phyloP scores from a whole-genome alignment of 2,113 vertebrate genomes.

The Ptychochromis oligacanthus region DNA sequence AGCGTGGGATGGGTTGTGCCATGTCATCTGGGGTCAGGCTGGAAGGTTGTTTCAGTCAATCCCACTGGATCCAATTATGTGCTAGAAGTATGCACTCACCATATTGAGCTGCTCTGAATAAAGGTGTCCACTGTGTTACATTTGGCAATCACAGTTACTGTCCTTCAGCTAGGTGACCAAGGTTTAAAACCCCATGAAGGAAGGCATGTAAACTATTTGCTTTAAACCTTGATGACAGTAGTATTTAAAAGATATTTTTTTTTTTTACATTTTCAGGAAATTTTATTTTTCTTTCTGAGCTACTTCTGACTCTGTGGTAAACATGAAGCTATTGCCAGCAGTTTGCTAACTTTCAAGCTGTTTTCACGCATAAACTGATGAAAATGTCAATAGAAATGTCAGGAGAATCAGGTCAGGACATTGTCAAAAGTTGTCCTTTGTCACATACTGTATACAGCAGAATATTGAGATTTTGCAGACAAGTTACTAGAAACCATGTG shows the following conservation, averaged over 20 bases:
- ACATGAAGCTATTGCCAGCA: background rate
- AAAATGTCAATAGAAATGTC: constrained; percentile 14
- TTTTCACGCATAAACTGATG: background rate
- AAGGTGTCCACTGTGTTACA: constrained; percentile 23
- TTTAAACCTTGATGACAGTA: background rate
- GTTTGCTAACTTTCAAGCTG: background rate
- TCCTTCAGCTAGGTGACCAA: constrained; percentile 30
- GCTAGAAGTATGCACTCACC: constrained; percentile 6
- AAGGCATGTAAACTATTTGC: background rate
- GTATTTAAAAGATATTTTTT: background rate
- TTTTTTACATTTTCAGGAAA: background rate
- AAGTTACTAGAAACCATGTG: no score
- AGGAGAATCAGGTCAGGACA: background rate
- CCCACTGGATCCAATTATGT: constrained; percentile 41
- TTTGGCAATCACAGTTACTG: constrained; percentile 23
- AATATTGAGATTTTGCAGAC: background rate
- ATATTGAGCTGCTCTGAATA: background rate
- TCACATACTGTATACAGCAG: background rate
- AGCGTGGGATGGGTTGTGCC: constrained; percentile 2
- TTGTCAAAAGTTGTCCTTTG: background rate
- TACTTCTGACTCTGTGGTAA: background rate
- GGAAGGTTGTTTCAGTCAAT: constrained; percentile 35
- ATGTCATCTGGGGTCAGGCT: constrained; percentile 42
- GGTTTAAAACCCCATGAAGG: background rate
- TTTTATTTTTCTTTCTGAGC: no score